phyloP scores from a whole-genome alignment of 2,113 vertebrate species.

The Symphodus melops region DNA sequence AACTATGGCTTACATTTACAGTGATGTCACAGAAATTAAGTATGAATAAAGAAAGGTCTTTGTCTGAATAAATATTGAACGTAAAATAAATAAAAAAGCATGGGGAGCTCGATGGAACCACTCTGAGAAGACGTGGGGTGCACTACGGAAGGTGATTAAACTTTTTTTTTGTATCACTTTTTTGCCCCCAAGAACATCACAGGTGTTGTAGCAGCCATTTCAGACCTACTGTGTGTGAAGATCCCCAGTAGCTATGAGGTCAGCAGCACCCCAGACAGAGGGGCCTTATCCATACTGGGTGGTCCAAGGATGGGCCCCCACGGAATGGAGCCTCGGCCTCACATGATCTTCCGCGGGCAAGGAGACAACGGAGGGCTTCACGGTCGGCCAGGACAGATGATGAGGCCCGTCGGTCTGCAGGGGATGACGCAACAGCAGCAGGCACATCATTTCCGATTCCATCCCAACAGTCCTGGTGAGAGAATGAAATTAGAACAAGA shows the following conservation, averaged over 20 bases:
- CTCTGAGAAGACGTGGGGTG: no score
- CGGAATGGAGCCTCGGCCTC: slow-evolving; percentile 65
- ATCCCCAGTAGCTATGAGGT: slow-evolving; percentile 95
- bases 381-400: slow-evolving; percentile 56
- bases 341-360: slow-evolving; percentile 68
- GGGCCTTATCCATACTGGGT: slow-evolving; percentile 80
- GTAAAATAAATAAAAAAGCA: no score
- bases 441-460: slow-evolving; percentile 84
- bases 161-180: not conserved
- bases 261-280: slow-evolving; percentile 86
- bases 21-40: not conserved
- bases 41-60: no score
- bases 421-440: slow-evolving; percentile 83
- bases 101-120: not conserved
- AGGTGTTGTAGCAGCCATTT: slow-evolving; percentile 87
- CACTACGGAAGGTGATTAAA: not conserved
- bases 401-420: slow-evolving; percentile 64
- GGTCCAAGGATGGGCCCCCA: slow-evolving; percentile 67
- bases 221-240: slow-evolving; percentile 85
- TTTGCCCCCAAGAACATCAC: slow-evolving; percentile 87
- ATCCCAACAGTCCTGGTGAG: slow-evolving; percentile 88
- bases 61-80: no score
- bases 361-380: slow-evolving; percentile 59
- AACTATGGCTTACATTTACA: slow-evolving; percentile 45
- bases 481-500: slow-evolving; percentile 36